Percentiles rank a stretch among this genome's conserved stretches.
phyloP scores from a whole-genome alignment of 2,113 vertebrate genomes.

The Capreolus pygargus region DNA sequence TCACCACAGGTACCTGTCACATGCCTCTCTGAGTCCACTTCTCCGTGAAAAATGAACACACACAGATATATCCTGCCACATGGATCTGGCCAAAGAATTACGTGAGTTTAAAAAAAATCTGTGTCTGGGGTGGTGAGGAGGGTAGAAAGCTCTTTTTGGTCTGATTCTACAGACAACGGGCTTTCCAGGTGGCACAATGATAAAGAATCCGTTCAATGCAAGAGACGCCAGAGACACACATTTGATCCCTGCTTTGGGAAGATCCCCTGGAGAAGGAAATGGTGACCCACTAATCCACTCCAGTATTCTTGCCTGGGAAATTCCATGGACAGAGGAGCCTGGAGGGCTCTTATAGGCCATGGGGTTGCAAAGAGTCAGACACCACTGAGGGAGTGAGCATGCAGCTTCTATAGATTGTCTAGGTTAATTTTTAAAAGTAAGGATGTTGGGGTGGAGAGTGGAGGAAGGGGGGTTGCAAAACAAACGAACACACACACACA shows the following conservation, averaged over 20 bases:
- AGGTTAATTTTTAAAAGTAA: neutral
- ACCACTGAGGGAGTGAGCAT: neutral
- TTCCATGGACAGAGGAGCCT: neutral
- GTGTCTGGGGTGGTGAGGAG: neutral
- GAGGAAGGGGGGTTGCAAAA: neutral
- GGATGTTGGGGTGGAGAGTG: neutral
- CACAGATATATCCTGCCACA: neutral
- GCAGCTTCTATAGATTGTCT: neutral
- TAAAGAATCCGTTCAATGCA: neutral
- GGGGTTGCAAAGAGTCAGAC: neutral
- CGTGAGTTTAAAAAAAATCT: neutral
- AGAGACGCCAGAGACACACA: neutral
- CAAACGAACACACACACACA: neutral
- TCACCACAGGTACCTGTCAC: neutral
- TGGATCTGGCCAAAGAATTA: neutral
- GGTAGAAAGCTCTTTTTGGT: neutral
- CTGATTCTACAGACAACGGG: neutral
- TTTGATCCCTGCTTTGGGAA: neutral
- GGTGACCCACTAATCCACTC: neutral
- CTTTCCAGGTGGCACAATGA: neutral
- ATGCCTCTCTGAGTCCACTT: neutral
- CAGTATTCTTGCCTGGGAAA: neutral
- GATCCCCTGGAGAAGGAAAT: neutral
- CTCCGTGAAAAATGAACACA: neutral
- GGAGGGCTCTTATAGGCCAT: accelerated